Evolutionary conservation across 2,888 invertebrate genomes (phyloP).

Genomic region (Coronaproctus castanopsis): DNA sequence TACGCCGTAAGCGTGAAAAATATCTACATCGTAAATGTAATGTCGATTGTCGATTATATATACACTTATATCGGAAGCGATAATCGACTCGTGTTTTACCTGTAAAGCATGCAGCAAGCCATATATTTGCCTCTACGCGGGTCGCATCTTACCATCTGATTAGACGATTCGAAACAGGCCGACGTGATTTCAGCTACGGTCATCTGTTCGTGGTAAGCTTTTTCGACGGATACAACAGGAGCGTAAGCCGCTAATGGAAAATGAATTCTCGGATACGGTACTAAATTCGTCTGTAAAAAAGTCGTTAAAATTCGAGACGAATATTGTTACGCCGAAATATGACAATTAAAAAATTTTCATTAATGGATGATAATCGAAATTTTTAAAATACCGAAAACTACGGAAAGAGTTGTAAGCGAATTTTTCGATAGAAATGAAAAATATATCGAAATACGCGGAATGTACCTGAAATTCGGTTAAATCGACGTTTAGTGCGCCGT

Average conservation of each 20-base stretch:
- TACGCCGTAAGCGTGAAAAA: too few relatives aligned
- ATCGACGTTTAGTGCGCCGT: conserved; percentile 80
- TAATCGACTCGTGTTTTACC: too few relatives aligned
- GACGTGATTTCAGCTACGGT: conserved; percentile 38
- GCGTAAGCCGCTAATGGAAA: conserved; percentile 38
- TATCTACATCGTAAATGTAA: too few relatives aligned
- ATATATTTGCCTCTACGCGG: conserved; percentile 30
- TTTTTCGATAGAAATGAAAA: too few relatives aligned
- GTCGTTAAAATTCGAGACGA: background rate
- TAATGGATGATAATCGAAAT: too few relatives aligned
- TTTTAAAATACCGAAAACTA: too few relatives aligned
- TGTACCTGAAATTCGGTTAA: conserved; percentile 67
- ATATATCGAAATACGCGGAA: background rate
- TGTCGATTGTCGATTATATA: too few relatives aligned
- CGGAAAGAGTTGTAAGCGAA: too few relatives aligned
- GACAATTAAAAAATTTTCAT: too few relatives aligned
- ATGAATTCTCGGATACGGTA: conserved; percentile 43
- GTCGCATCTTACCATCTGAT: conserved; percentile 34
- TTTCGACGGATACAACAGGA: conserved; percentile 35
- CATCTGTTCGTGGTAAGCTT: conserved; percentile 34
- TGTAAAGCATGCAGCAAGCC: conserved; percentile 34
- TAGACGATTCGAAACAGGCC: conserved; percentile 37
- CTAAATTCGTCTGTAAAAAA: conserved; percentile 31
- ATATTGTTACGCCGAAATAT: background rate
- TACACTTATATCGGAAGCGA: too few relatives aligned